These are phyloP conservation scores for Trichopria drosophilae DNA, from an alignment of 2,888 invertebrate genomes.

Conservation along the genomic window DNA sequence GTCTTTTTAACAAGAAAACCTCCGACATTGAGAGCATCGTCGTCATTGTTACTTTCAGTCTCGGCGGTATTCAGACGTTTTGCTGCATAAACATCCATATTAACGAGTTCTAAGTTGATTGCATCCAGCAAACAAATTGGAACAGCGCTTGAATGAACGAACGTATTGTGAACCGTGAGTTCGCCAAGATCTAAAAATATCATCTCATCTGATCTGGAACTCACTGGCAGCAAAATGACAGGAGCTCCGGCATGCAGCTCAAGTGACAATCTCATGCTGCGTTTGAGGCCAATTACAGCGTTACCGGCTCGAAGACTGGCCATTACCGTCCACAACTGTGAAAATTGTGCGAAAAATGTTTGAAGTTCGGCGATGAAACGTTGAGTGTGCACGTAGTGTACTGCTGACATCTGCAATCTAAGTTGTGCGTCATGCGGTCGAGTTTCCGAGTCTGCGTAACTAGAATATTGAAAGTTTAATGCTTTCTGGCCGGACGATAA, in stretches of 20 bases:
- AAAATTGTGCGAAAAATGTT: constrained; percentile 83
- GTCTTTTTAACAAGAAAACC: constrained; percentile 61
- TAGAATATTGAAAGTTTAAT: constrained; percentile 75
- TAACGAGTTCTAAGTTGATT: constrained; percentile 71
- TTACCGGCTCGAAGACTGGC: constrained; percentile 69
- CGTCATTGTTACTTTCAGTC: constrained; percentile 35
- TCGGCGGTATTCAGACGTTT: constrained; percentile 52
- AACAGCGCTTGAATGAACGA: constrained; percentile 67
- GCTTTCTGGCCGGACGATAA: constrained; percentile 80
- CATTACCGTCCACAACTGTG: constrained; percentile 79
- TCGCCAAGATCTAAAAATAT: constrained; percentile 81
- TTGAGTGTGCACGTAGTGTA: constrained; percentile 91
- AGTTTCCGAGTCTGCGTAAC: constrained; percentile 53
- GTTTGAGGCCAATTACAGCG: constrained; percentile 49
- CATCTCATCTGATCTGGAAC: constrained; percentile 75
- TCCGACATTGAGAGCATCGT: constrained; percentile 56
- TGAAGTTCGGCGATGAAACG: constrained; percentile 87
- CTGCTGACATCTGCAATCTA: constrained; percentile 83
- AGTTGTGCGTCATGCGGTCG: constrained; percentile 68
- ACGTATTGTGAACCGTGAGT: constrained; percentile 76
- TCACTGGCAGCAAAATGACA: constrained; percentile 83
- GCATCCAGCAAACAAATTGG: constrained; percentile 71
- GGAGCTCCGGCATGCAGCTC: constrained; percentile 76
- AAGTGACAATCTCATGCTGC: constrained; percentile 63
- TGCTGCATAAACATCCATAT: constrained; percentile 77